Percentiles rank a stretch among this genome's conserved stretches.
phyloP scores from a whole-genome alignment of 2,888 invertebrate species.

The Chydorus sphaericus region DNA sequence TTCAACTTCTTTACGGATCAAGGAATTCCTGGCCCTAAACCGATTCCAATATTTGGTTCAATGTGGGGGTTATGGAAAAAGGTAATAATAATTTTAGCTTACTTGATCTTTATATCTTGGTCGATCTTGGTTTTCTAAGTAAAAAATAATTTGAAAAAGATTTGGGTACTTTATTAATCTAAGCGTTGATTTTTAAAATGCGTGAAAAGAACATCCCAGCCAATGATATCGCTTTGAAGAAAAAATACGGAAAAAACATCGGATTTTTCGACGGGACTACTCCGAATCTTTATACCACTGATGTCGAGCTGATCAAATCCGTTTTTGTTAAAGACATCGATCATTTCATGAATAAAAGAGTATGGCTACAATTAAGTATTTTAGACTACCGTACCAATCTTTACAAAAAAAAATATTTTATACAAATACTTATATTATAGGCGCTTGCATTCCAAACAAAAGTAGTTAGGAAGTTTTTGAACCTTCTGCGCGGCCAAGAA shows the following conservation, averaged over 20 bases:
- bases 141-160: no score
- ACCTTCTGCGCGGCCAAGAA: constrained; percentile 4
- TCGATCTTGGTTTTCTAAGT: no score
- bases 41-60: constrained; percentile 5
- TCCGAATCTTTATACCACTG: constrained; percentile 12
- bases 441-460: constrained; percentile 2
- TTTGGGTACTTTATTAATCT: no score
- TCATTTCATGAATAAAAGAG: constrained; percentile 12
- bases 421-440: background rate
- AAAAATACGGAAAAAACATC: constrained; percentile 13
- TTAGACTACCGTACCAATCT: background rate
- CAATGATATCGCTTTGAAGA: background rate
- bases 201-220: constrained; percentile 14
- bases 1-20: constrained; percentile 6
- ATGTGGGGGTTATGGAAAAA: constrained; percentile 14
- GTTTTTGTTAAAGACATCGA: constrained; percentile 15
- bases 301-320: constrained; percentile 9
- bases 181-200: no score
- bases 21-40: constrained; percentile 13
- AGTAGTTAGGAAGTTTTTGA: constrained; percentile 12
- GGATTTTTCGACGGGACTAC: constrained; percentile 11
- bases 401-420: background rate
- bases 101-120: background rate
- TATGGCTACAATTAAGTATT: no score
- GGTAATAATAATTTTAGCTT: background rate